Base-by-base conservation (phyloP, 2,888 invertebrate species). In the Sinopyrophorus schimmeli region DNA sequence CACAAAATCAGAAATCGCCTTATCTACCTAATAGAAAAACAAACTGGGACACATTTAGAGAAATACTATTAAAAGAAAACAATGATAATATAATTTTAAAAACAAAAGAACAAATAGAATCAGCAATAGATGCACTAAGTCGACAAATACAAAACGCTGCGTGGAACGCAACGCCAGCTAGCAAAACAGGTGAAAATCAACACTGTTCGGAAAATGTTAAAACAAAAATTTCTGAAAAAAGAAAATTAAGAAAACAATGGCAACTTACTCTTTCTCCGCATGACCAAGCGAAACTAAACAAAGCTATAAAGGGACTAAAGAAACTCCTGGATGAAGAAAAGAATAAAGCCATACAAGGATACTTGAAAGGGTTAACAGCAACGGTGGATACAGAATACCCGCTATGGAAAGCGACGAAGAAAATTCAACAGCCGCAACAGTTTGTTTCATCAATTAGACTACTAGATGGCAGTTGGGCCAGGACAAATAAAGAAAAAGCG, bases 1-100 rank as follows among this genome's bases (percentile, higher is more conserved):
- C 24, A 9, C 26, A 34, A 20, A 42, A 17, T 32, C 7, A 5
- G 9, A 42, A 12, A 31, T 16, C 28, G 12, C 18, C 53, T 9
- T 54, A 41, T 10, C 18, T 54, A 27, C 47, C 30, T 12, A 55
- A 54, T 15, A 53, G 52, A 40, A 47, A 43, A 20, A 56, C 53
- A 10, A 38, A 54, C n/a, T n/a, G n/a, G n/a, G n/a, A n/a, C n/a
- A n/a, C n/a, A n/a, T n/a, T n/a, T n/a, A n/a, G n/a, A n/a, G n/a
- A n/a, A n/a, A n/a, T n/a, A n/a, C n/a, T n/a, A n/a, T n/a, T n/a
- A n/a, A n/a, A n/a, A n/a, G n/a, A n/a, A n/a, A n/a, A n/a, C n/a
- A n/a, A n/a, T n/a, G n/a, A n/a, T n/a, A n/a, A n/a, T n/a, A n/a
- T n/a, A n/a, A n/a, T 12, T n/a, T 35, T 20, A 35, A 35, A 23